Evolutionary conservation across 1,140 invertebrate species (phyloP), one percentile per base, ranked within the genome.

Genomic region (Cydia pomonella): DNA sequence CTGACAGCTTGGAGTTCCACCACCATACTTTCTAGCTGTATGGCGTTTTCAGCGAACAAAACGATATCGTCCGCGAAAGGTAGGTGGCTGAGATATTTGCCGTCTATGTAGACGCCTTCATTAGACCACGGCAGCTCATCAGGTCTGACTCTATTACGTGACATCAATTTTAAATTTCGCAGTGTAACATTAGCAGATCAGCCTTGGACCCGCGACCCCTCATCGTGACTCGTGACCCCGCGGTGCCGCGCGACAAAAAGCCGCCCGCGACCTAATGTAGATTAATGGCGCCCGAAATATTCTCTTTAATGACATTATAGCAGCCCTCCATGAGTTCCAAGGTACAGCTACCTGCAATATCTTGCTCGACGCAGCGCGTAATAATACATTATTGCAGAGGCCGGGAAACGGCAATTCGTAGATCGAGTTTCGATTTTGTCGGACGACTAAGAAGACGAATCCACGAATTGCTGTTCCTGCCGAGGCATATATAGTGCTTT

Each of bases 221-320:
- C 41, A 0, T 44, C 41, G 41, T 16, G 41, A 44, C 23, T 25
- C 18, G 25, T 13, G 62, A 63, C 23, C 53, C 50, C 53, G 53
- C 53, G 33, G 41, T 44, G 62, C n/a, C n/a, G n/a, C 21, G 62
- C 62, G 62, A 27, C 63, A 66, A 29, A 66, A 25, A 66, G 25
- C 63, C 13, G 41, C 41, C 41, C 41, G 41, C 63, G 63, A 29
- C 63, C 25, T 66, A 66, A 66, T 66, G 27, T 29, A 66, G 63
- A 66, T 66, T 66, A 66, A 66, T 66, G 63, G 27, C 27, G 13
- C 63, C 27, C 13, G 63, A 66, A 66, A 29, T 66, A 66, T 66
- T 66, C 25, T 29, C 63, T 66, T 66, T 66, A 66, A 66, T 66
- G 63, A 66, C 63, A 66, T 66, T 66, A 66, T 63, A 27, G 10